Evolutionary conservation across 2,113 vertebrate species (phyloP).

Genomic region (Narcine bancroftii): DNA sequence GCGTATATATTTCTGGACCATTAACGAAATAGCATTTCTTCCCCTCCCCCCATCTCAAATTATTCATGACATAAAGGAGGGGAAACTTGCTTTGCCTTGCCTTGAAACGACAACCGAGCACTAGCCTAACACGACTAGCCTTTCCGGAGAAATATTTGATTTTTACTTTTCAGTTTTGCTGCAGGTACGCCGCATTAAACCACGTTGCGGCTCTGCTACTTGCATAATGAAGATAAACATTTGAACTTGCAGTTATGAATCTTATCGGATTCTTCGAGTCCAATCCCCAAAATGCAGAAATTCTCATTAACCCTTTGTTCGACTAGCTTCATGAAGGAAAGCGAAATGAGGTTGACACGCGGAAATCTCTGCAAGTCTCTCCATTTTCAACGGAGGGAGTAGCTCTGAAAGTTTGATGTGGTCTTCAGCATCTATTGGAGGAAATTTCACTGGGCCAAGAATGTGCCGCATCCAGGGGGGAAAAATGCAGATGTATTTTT

Average conservation of each 20-base stretch:
- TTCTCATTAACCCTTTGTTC: background rate
- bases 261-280: background rate
- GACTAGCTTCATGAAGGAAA: background rate
- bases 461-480: background rate
- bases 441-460: background rate
- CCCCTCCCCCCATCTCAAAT: background rate
- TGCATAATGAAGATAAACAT: background rate
- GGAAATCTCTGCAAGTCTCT: background rate
- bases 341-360: background rate
- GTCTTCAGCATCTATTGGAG: background rate
- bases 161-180: background rate
- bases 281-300: background rate
- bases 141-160: background rate
- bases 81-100: too few species aligned
- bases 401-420: constrained; percentile 20
- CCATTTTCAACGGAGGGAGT: constrained; percentile 9
- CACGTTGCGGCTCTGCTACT: background rate
- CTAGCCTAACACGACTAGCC: too few species aligned
- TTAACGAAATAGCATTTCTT: background rate
- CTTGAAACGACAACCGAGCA: background rate
- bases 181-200: background rate
- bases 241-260: background rate
- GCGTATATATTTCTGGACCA: background rate
- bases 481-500: background rate
- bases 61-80: background rate